phyloP scores from a whole-genome alignment of 1,140 invertebrate species.

The Parasteatoda tepidariorum region DNA sequence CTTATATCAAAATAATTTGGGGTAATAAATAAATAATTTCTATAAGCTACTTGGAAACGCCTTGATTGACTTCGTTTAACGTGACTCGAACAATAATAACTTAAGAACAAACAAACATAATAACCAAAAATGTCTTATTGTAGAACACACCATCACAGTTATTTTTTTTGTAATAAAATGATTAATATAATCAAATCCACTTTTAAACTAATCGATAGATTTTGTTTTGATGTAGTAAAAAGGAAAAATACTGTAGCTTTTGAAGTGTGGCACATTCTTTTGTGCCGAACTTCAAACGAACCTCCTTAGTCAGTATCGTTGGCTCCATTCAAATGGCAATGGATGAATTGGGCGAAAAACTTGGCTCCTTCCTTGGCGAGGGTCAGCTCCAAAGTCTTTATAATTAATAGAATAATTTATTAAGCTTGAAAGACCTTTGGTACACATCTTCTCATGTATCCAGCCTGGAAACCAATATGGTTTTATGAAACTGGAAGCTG shows the following conservation, averaged over 20 bases:
- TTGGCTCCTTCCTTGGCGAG: constrained; percentile 58
- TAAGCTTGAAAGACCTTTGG: constrained; percentile 61
- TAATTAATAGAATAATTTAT: constrained; percentile 57
- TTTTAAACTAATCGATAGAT: not conserved
- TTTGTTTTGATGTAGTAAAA: constrained; percentile 42
- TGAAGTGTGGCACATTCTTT: constrained; percentile 17
- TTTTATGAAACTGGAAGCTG: constrained; percentile 57
- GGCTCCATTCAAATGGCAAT: constrained; percentile 36
- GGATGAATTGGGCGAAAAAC: constrained; percentile 60
- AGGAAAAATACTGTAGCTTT: constrained; percentile 60
- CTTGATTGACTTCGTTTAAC: constrained; percentile 36
- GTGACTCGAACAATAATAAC: constrained; percentile 13
- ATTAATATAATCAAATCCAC: constrained; percentile 37
- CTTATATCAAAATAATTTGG: not conserved
- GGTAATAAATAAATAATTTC: constrained; percentile 1
- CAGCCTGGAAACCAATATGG: constrained; percentile 58
- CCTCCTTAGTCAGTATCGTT: constrained; percentile 24
- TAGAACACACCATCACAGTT: constrained; percentile 59
- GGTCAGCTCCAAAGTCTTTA: constrained; percentile 49
- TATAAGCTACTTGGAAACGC: constrained; percentile 20
- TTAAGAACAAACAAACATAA: constrained; percentile 32
- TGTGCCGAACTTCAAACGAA: constrained; percentile 28
- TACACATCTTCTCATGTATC: constrained; percentile 49
- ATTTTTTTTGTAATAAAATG: constrained; percentile 56
- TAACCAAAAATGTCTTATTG: constrained; percentile 49